phyloP scores from a whole-genome alignment of 2,888 invertebrate species.

The Trissolcus japonicus region DNA sequence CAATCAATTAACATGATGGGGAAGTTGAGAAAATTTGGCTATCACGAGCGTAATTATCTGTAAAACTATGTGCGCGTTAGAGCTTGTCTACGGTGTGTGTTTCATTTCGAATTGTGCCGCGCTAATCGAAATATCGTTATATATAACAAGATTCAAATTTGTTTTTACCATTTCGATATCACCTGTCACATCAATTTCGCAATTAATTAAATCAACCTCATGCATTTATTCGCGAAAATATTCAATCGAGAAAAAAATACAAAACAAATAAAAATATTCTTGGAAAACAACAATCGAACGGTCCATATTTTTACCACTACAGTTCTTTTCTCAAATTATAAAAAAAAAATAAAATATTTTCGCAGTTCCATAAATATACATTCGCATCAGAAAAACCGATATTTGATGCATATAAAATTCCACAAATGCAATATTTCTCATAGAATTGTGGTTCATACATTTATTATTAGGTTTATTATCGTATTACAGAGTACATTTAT shows the following conservation, averaged over 20 bases:
- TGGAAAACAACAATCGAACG: no score
- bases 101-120: no score
- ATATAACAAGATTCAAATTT: neutral
- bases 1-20: slow-evolving; percentile 14
- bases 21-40: slow-evolving; percentile 13
- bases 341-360: no score
- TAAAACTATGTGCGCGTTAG: slow-evolving; percentile 7
- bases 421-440: slow-evolving; percentile 19
- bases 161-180: neutral
- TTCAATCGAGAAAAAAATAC: no score
- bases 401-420: slow-evolving; percentile 2
- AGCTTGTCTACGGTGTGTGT: neutral
- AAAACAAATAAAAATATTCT: no score
- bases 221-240: no score
- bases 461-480: slow-evolving; percentile 50
- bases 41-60: slow-evolving; percentile 15
- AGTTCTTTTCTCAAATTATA: no score
- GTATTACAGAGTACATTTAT: slow-evolving; percentile 46
- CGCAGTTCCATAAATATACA: no score
- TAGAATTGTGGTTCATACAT: slow-evolving; percentile 15
- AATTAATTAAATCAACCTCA: no score
- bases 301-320: no score
- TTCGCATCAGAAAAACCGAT: neutral
- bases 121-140: no score
- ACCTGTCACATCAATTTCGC: neutral